phyloP scores from a whole-genome alignment of 2,888 invertebrate species.

The Margaritifera margaritifera region DNA sequence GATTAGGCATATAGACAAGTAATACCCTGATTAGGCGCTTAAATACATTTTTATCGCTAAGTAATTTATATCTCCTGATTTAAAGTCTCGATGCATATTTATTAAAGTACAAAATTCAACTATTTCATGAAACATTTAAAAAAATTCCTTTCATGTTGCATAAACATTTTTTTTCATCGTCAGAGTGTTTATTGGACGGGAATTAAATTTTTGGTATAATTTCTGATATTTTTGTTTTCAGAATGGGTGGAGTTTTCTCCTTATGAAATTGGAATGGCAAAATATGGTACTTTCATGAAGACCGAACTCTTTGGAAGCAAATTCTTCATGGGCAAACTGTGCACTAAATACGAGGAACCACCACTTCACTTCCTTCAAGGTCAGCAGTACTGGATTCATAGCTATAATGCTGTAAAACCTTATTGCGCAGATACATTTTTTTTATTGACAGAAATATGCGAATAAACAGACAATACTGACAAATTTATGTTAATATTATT shows the following conservation, averaged over 20 bases:
- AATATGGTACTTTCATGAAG: slow-evolving; percentile 74
- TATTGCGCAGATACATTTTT: too few species aligned
- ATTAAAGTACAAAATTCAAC: too few species aligned
- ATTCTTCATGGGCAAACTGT: slow-evolving; percentile 71
- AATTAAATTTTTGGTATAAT: background rate
- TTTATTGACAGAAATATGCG: too few species aligned
- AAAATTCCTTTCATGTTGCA: background rate
- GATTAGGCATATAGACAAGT: too few species aligned
- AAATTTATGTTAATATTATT: too few species aligned
- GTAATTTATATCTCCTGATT: too few species aligned
- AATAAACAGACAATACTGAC: too few species aligned
- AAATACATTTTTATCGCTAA: too few species aligned
- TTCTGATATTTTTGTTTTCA: slow-evolving; percentile 39
- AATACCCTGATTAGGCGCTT: too few species aligned
- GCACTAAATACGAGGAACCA: slow-evolving; percentile 70
- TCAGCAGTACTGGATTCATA: slow-evolving; percentile 16
- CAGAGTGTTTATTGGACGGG: background rate
- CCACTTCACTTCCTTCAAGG: slow-evolving; percentile 74
- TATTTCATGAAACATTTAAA: background rate
- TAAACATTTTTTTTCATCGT: background rate
- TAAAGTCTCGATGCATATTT: background rate
- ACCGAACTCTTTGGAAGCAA: slow-evolving; percentile 72
- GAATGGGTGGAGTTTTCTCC: slow-evolving; percentile 75
- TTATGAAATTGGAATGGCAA: slow-evolving; percentile 74
- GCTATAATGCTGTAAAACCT: too few species aligned